These are phyloP conservation scores for Meta bourneti DNA, from an alignment of 2,888 invertebrate species.

Conservation along the genomic window DNA sequence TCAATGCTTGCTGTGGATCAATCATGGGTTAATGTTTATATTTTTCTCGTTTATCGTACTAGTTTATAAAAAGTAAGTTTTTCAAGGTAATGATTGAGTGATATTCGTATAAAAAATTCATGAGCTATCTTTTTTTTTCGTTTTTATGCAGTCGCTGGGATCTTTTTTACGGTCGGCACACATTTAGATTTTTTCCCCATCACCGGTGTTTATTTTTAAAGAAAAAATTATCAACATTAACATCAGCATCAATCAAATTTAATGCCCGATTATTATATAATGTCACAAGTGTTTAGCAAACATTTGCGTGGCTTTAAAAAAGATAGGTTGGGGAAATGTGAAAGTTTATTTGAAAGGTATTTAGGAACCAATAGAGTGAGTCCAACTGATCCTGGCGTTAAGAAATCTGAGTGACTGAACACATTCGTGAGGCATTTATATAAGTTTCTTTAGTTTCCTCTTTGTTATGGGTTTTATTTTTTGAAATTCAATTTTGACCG, in stretches of 20 bases:
- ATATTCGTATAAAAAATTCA: conserved; percentile 33
- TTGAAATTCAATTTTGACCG: too few relatives aligned
- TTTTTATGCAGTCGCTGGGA: conserved; percentile 2
- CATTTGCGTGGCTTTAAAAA: not conserved
- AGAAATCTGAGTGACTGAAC: too few relatives aligned
- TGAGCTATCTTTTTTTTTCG: conserved; percentile 37
- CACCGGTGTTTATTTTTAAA: conserved; percentile 18
- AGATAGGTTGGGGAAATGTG: too few relatives aligned
- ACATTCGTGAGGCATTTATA: too few relatives aligned
- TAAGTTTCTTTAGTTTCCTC: too few relatives aligned
- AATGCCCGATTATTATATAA: conserved; percentile 39
- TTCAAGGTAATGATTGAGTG: conserved; percentile 52
- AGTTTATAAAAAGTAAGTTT: conserved; percentile 23
- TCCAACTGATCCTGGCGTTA: too few relatives aligned
- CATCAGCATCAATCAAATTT: conserved; percentile 49
- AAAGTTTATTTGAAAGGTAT: too few relatives aligned
- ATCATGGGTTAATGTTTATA: conserved; percentile 40
- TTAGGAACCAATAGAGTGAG: too few relatives aligned
- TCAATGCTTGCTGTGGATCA: conserved; percentile 41
- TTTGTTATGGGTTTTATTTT: too few relatives aligned
- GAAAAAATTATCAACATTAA: conserved; percentile 34
- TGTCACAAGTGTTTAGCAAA: conserved; percentile 1
- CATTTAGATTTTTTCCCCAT: conserved; percentile 12
- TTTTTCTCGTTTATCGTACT: conserved; percentile 47
- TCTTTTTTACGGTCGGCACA: conserved; percentile 2